Percentiles rank a stretch among this genome's conserved stretches.
Evolutionary conservation across 1,140 invertebrate species (phyloP).

Genomic region (Muscidifurax raptorellus): DNA sequence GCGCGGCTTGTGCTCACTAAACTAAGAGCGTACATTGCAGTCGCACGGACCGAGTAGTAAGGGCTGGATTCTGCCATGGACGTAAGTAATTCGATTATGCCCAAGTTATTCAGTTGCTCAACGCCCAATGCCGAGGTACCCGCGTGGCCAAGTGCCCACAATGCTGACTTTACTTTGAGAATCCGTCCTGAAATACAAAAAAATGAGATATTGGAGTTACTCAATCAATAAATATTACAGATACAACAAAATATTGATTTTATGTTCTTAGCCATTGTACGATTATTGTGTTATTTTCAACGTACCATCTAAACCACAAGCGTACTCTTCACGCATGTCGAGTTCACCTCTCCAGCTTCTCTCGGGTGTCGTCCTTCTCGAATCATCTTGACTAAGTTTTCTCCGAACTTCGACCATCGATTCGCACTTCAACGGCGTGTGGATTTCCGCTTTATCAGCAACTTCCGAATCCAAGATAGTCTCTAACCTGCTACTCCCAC

Average conservation of each 20-base stretch:
- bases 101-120: constrained; percentile 80
- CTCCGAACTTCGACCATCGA: constrained; percentile 62
- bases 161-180: constrained; percentile 87
- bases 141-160: constrained; percentile 93
- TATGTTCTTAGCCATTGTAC: not conserved
- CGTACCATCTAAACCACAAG: constrained; percentile 45
- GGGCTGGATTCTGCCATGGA: constrained; percentile 85
- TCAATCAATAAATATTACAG: not conserved
- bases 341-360: constrained; percentile 64
- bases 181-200: constrained; percentile 71
- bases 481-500: constrained; percentile 61
- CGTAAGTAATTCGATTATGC: constrained; percentile 79
- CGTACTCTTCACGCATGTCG: constrained; percentile 61
- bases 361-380: constrained; percentile 68
- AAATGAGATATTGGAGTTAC: not conserved
- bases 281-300: not conserved
- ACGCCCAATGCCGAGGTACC: constrained; percentile 86
- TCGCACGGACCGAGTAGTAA: constrained; percentile 91
- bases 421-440: constrained; percentile 59
- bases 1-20: constrained; percentile 87
- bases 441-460: constrained; percentile 59
- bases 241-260: not conserved
- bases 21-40: constrained; percentile 91
- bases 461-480: constrained; percentile 71
- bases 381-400: constrained; percentile 71